Percentiles rank a stretch among this genome's conserved stretches.
These are phyloP conservation scores for Sitophilus oryzae DNA, from an alignment of 1,140 invertebrate species.

Conservation along the genomic window DNA sequence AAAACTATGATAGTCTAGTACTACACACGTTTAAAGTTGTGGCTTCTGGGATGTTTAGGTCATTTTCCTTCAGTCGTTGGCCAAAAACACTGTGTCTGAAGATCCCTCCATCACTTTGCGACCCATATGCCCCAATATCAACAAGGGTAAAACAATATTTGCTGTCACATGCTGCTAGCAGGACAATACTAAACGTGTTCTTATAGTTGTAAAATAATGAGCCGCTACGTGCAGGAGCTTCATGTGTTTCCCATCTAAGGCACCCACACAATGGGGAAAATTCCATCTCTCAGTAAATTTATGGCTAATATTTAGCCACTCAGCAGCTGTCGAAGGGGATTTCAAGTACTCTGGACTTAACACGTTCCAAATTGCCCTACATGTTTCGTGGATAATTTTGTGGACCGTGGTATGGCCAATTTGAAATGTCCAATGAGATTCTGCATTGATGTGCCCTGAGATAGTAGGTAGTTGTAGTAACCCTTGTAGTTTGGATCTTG, in stretches of 20 bases:
- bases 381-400: conserved; percentile 28
- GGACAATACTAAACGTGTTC: conserved; percentile 8
- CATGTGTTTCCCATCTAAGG: conserved; percentile 31
- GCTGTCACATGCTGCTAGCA: conserved; percentile 9
- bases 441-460: conserved; percentile 14
- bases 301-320: conserved; percentile 15
- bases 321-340: conserved; percentile 8
- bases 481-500: too few species aligned
- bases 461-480: too few species aligned
- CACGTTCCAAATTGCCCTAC: conserved; percentile 34
- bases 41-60: conserved; percentile 14
- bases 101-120: conserved; percentile 11
- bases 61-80: conserved; percentile 8
- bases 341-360: conserved; percentile 4
- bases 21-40: neutral
- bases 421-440: conserved; percentile 7
- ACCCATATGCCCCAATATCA: conserved; percentile 17
- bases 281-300: conserved; percentile 24
- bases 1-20: conserved; percentile 9
- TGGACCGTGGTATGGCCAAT: conserved; percentile 17
- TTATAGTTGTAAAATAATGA: conserved; percentile 12
- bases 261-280: too few species aligned
- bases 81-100: conserved; percentile 9
- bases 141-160: conserved; percentile 6
- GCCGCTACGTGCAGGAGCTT: neutral